Evolutionary conservation across 2,888 invertebrate species (phyloP), one percentile per base, ranked within the genome.

Genomic region (Dynastes hyllus): DNA sequence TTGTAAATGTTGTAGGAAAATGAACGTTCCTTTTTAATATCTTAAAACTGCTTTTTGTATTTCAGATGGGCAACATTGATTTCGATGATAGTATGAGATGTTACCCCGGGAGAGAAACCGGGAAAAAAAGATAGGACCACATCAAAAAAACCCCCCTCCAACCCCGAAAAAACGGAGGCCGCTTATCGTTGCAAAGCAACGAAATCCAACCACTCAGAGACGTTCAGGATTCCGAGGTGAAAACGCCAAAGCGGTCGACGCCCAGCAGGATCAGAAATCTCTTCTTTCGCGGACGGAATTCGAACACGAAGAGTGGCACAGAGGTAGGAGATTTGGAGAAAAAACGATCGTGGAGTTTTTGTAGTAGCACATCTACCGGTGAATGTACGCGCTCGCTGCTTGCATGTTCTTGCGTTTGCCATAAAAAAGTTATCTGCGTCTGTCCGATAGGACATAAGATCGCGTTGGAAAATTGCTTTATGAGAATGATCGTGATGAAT

Each of bases 141-240:
- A 0, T 93, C 94, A 0, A 95, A 95, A 90, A 94, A 93, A 85
- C 96, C 96, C 0, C 96, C 96, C 96, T 66, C 96, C 96, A 32
- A 96, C 96, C 0, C 96, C 96, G 95, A 89, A 96, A 95, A 89
- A 94, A 95, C 87, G 95, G 95, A 11, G 89, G 88, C 1, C 91
- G 95, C 81, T 89, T 93, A 8, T 95, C 95, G 0, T 91, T 93
- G 67, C 93, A 93, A 87, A 87, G 88, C 1, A 88, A 92, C 88
- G 92, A 93, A 79, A 90, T 91, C 0, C 91, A 91, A 82, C 87
- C 91, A 0, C 71, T 58, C 11, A 90, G 91, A 37, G 91, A 92
- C 81, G 91, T 92, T 0, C 77, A 77, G 80, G 89, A 79, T 45
- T 85, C 85, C 87, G 78, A 91, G 89, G 82, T 79, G 37, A 84